Percentiles rank a stretch among this genome's conserved stretches.
Conservation (phyloP, 2,113 vertebrate species). For the Cyprinodon tularosa region DNA sequence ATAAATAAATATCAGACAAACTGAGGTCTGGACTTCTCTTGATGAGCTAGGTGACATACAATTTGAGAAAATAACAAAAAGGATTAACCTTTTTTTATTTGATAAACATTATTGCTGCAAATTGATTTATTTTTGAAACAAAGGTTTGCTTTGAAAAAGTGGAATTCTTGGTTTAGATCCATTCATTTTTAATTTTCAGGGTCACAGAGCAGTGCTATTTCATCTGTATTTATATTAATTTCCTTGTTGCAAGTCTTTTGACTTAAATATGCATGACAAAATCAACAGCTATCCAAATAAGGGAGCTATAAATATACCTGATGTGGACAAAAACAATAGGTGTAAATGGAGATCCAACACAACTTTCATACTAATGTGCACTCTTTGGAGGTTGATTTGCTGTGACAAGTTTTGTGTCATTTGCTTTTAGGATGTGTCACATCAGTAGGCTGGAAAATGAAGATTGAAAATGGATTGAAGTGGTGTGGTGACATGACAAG, state of each 20-base stretch:
- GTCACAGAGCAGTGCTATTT: neutral
- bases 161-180: neutral
- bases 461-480: neutral
- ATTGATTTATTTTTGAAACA: slow-evolving; percentile 1
- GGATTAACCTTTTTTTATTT: neutral
- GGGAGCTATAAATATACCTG: neutral
- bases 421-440: neutral
- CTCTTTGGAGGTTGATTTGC: neutral
- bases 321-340: neutral
- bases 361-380: neutral
- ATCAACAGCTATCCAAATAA: neutral
- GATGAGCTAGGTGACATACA: neutral
- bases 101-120: slow-evolving; percentile 9
- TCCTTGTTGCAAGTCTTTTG: neutral
- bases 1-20: too few relatives aligned
- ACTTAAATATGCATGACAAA: neutral
- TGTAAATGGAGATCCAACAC: neutral
- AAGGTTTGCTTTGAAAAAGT: neutral
- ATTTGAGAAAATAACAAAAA: neutral
- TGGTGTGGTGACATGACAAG: neutral
- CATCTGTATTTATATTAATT: neutral
- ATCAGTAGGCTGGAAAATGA: neutral
- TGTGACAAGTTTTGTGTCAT: slow-evolving; percentile 28
- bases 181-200: neutral
- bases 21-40: too few relatives aligned